Conservation (phyloP, 2,113 vertebrate species). For the Acanthisitta chloris region DNA sequence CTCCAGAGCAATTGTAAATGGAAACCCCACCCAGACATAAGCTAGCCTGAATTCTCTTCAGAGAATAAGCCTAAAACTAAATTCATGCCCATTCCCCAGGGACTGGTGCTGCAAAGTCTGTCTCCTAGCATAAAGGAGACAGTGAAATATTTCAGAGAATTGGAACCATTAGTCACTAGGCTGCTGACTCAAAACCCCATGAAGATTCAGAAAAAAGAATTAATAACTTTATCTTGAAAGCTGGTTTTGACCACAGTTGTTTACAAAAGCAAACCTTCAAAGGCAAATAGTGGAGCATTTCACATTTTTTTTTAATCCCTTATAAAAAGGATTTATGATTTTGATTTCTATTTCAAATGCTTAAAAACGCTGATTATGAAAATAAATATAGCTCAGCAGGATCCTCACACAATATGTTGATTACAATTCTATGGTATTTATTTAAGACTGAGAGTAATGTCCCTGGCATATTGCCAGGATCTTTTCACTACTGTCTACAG, state of each 20-base stretch:
- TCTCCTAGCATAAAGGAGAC: not conserved
- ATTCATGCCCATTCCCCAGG: not conserved
- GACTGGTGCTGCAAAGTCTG: not conserved
- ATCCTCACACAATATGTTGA: constrained; percentile 37
- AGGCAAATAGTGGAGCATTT: not conserved
- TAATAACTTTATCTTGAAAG: not conserved
- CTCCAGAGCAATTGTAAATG: not conserved
- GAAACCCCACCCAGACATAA: not conserved
- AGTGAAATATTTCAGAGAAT: not conserved
- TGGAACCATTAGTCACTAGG: not conserved
- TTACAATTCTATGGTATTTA: constrained; percentile 16
- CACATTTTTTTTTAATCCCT: not conserved
- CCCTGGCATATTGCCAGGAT: constrained; percentile 2
- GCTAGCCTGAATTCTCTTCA: not conserved
- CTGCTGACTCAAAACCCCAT: not conserved
- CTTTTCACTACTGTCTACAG: constrained; percentile 7
- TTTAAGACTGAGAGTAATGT: constrained; percentile 48
- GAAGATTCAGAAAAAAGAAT: not conserved
- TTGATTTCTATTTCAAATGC: constrained; percentile 15
- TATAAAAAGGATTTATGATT: not conserved
- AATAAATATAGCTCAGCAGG: constrained; percentile 48
- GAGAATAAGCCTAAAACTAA: not conserved
- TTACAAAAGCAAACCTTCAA: not conserved
- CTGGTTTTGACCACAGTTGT: not conserved
- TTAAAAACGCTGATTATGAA: not conserved